Base-by-base conservation (phyloP, 2,888 invertebrate genomes). In the Thera britannica region DNA sequence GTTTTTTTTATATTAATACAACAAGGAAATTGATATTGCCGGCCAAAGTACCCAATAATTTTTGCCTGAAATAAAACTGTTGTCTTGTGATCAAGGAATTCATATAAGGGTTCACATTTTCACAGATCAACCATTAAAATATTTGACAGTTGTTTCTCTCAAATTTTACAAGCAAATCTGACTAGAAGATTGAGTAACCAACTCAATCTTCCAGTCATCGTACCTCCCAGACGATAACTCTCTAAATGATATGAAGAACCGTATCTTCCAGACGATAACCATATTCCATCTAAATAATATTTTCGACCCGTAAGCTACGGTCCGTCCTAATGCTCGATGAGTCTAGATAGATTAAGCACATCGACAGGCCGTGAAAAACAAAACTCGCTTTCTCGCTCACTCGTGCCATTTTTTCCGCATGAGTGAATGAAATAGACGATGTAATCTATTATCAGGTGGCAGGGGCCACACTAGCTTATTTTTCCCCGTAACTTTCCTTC, bases 281-380 rank as follows among this genome's bases (percentile, higher is more conserved):
- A 52, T 3, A 34, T 9, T 9, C 52, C 34, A 9, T 34, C 6
- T 52, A 52, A 52, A 52, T 5, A 3, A 34, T 2, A 34, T 52
- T 52, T 55, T 35, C n/a, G 36, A 11, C 82, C 79, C 84, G 88
- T 90, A 89, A 91, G 86, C 91, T 90, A 90, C 92, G 86, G 83
- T 84, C 81, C 84, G 79, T 75, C 79, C 84, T 90, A 90, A 90
- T 89, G 85, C 86, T 80, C 87, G 85, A 90, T 90, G 89, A 87
- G 84, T 80, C 82, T 77, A 82, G 85, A 89, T 87, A 89, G 86
- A 91, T 92, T 89, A 90, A 86, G 85, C 83, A 78, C 78, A 76
- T 77, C 65, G 70, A 63, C 62, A 54, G 49, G 63, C 63, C 34
- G 67, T 67, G 79, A 77, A 81, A 83, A 83, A 85, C 80, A 82